These are phyloP conservation scores for Drosophila grimshawi DNA, from an alignment of 1,140 invertebrate species.

Conservation along the genomic window DNA sequence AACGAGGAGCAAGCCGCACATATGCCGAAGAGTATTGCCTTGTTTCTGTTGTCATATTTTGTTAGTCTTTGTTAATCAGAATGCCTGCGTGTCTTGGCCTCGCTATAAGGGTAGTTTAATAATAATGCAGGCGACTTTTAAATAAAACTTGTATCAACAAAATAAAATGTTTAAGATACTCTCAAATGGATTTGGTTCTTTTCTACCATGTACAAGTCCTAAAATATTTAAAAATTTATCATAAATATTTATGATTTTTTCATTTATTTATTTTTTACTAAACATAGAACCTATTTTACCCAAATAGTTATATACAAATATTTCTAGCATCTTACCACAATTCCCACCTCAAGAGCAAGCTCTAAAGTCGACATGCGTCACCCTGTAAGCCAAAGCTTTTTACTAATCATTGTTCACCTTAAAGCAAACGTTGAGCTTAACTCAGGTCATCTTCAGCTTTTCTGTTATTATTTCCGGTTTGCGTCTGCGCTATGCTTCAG, in stretches of 20 bases:
- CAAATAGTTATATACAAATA: no score
- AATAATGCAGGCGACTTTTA: slow-evolving; percentile 19
- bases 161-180: neutral
- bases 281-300: no score
- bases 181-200: no score
- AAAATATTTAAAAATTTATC: neutral
- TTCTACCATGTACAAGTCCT: no score
- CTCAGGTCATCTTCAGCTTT: slow-evolving; percentile 54
- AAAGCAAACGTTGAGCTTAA: slow-evolving; percentile 47
- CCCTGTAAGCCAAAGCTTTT: slow-evolving; percentile 39
- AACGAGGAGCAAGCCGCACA: slow-evolving; percentile 37
- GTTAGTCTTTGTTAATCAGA: slow-evolving; percentile 51
- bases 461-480: slow-evolving; percentile 58
- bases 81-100: slow-evolving; percentile 51
- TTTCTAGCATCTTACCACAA: no score
- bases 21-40: slow-evolving; percentile 53
- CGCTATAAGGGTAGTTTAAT: slow-evolving; percentile 42
- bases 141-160: neutral
- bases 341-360: neutral
- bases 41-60: slow-evolving; percentile 58
- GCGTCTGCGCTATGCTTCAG: slow-evolving; percentile 21
- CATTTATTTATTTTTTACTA: no score
- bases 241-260: neutral
- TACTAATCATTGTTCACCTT: slow-evolving; percentile 14
- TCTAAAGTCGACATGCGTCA: neutral